These are phyloP conservation scores for Herminia tarsipennalis DNA, from an alignment of 2,888 invertebrate species.

Conservation along the genomic window DNA sequence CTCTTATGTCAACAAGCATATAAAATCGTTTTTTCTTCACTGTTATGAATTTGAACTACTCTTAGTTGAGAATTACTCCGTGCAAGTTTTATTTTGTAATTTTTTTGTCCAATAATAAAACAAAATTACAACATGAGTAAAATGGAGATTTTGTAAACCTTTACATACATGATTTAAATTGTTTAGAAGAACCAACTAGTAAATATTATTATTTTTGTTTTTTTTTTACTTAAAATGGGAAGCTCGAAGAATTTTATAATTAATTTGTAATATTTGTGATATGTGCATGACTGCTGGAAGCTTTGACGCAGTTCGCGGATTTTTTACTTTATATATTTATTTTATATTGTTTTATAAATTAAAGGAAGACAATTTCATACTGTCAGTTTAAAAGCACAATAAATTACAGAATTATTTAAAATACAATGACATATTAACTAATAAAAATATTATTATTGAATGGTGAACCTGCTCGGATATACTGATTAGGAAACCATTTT, in stretches of 20 bases:
- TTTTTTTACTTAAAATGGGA: slow-evolving; percentile 13
- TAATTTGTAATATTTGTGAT: slow-evolving; percentile 37
- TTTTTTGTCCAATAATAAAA: too few relatives aligned
- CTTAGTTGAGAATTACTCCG: too few relatives aligned
- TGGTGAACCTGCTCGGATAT: background rate
- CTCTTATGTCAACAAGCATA: too few relatives aligned
- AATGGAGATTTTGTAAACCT: background rate
- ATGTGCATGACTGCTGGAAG: slow-evolving; percentile 36
- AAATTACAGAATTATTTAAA: background rate
- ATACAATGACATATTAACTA: background rate
- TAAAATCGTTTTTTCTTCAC: too few relatives aligned
- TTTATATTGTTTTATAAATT: too few relatives aligned
- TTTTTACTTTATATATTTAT: too few relatives aligned
- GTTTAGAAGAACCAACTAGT: background rate
- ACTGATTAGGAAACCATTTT: background rate
- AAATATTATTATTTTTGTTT: slow-evolving; percentile 7
- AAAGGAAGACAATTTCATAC: too few relatives aligned
- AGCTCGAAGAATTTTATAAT: slow-evolving; percentile 29
- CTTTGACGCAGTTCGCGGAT: too few relatives aligned
- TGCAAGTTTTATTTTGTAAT: too few relatives aligned
- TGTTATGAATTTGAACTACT: too few relatives aligned
- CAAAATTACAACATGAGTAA: too few relatives aligned
- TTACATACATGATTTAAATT: background rate
- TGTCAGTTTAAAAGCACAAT: too few relatives aligned
- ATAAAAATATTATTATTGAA: background rate